Conservation (phyloP, 2,888 invertebrate species). For the Digitonthophagus gazella region DNA sequence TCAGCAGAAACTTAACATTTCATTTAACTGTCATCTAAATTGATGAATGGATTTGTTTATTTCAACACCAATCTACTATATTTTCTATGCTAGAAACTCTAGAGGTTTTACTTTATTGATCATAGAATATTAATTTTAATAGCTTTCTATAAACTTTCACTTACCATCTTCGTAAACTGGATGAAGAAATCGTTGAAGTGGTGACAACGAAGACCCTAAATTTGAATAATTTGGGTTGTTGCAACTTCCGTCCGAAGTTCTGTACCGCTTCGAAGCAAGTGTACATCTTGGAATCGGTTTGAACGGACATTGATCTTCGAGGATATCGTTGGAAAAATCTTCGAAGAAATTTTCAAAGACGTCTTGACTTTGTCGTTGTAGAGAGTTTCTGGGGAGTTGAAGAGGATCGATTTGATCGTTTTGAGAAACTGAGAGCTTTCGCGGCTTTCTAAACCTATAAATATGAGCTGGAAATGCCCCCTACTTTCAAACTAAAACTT, state of each 20-base stretch:
- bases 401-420: constrained; percentile 8
- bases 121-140: background rate
- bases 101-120: too few species aligned
- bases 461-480: background rate
- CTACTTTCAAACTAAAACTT: background rate
- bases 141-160: constrained; percentile 17
- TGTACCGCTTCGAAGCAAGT: constrained; percentile 69
- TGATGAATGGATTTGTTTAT: too few species aligned
- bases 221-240: constrained; percentile 76
- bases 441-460: background rate
- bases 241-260: constrained; percentile 86
- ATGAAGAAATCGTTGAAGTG: constrained; percentile 76
- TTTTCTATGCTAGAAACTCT: too few species aligned
- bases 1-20: too few species aligned
- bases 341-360: constrained; percentile 30
- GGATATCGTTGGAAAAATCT: constrained; percentile 38
- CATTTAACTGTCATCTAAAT: too few species aligned
- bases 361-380: constrained; percentile 32
- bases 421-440: background rate
- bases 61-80: too few species aligned
- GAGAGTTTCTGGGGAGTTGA: constrained; percentile 32
- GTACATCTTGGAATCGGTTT: constrained; percentile 67
- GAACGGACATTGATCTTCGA: constrained; percentile 63
- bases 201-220: constrained; percentile 80
- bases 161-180: constrained; percentile 79